Base-by-base conservation (phyloP, 2,888 invertebrate species). In the Melanostoma scalare region DNA sequence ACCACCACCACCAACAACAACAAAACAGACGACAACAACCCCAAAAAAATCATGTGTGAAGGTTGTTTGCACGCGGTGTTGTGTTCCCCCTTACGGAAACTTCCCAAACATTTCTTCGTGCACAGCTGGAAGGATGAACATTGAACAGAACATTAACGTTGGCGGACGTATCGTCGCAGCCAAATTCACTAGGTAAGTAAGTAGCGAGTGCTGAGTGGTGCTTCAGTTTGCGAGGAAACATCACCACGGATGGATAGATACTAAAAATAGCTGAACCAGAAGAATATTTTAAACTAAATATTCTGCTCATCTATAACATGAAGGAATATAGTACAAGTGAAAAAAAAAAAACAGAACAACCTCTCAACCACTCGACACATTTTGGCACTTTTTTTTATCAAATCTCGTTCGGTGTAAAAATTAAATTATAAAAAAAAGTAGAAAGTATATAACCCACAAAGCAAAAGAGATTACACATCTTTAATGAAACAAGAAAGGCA, bases 91-190 rank as follows among this genome's bases (percentile, higher is more conserved):
- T 82, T 74, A 44, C 68, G 73, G 58, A 58, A 58, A 71, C 8
- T 65, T 69, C 44, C 56, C 42, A 60, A 67, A 58, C 50, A 56
- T 55, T 53, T 65, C 56, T 52, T 78, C 20, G 63, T 74, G 69
- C 56, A 79, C 79, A 84, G 74, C 71, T 81, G 79, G 65, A 84
- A 79, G 79, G 84, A 84, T 75, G 63, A 82, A 78, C 46, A 73
- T 30, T 42, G 10, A 53, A 63, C 20, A 30, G 69, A 52, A 58
- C 56, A 58, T 20, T 20, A 10, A 65, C 46, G 10, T 46, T 44
- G 35, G 20, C 20, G 20, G 20, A 20, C 20, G 20, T 20, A 20
- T 55, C 63, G 40, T 65, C 79, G 20, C 58, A 58, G 52, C 42
- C 35, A 42, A 35, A 55, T 65, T 74, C 71, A 75, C 52, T 75